Evolutionary conservation across 2,888 invertebrate genomes (phyloP).

Genomic region (Ennomos erosarius): DNA sequence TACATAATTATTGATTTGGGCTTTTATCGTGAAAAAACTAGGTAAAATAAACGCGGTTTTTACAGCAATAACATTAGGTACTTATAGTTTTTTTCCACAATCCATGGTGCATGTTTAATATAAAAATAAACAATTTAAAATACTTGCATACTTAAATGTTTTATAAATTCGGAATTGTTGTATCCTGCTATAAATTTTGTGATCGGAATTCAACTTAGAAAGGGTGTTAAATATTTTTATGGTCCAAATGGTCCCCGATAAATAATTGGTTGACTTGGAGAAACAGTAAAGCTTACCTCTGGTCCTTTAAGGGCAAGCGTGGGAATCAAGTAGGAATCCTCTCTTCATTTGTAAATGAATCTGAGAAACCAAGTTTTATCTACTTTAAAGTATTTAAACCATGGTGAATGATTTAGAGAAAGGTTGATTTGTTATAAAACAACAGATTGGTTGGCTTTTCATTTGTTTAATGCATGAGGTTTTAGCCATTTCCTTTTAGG

Average conservation of each 20-base stretch:
- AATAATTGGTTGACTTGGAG: constrained; percentile 53
- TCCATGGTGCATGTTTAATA: no score
- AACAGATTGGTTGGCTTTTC: no score
- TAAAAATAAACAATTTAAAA: no score
- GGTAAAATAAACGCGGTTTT: no score
- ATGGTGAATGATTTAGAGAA: no score
- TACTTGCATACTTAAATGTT: neutral
- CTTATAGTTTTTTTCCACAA: no score
- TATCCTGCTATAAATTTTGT: constrained; percentile 27
- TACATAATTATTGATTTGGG: no score
- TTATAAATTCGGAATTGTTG: neutral
- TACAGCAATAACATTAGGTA: no score
- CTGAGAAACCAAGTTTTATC: neutral
- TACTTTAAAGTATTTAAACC: neutral
- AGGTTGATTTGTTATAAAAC: no score
- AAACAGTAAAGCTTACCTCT: constrained; percentile 47
- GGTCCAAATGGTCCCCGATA: constrained; percentile 54
- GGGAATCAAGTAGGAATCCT: constrained; percentile 22
- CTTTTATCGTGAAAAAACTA: no score
- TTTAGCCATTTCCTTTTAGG: no score
- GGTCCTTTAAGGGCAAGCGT: constrained; percentile 37
- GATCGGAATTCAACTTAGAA: constrained; percentile 32
- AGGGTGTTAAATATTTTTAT: constrained; percentile 51
- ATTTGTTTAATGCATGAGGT: no score
- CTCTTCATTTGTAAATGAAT: constrained; percentile 5